Conservation (phyloP, 2,888 invertebrate species). For the Stenurella melanura region DNA sequence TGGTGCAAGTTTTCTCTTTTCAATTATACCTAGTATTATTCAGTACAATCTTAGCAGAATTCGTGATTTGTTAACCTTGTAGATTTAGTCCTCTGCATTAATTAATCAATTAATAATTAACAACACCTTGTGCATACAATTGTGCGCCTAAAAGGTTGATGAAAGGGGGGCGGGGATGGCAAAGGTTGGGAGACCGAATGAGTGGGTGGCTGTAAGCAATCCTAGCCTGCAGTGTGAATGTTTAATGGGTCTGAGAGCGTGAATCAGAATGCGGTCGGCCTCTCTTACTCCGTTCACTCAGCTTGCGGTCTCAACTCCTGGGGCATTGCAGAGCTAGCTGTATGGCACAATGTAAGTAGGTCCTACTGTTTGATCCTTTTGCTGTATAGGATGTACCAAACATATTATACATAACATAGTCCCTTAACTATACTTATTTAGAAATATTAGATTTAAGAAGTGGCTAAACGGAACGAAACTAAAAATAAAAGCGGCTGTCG, state of each 20-base stretch:
- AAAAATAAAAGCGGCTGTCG: no score
- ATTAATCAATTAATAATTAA: conserved; percentile 43
- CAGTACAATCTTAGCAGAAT: not conserved
- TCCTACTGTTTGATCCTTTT: conserved; percentile 23
- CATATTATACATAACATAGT: not conserved
- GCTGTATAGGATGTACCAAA: not conserved
- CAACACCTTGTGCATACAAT: conserved; percentile 21
- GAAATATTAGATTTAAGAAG: no score
- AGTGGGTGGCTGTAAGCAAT: conserved; percentile 65
- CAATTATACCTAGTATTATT: no score
- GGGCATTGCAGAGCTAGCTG: conserved; percentile 55
- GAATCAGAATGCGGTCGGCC: conserved; percentile 69
- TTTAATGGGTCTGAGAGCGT: conserved; percentile 72
- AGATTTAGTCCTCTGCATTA: not conserved
- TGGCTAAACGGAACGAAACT: no score
- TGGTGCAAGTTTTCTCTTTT: no score
- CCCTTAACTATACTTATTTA: no score
- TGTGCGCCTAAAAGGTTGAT: conserved; percentile 11
- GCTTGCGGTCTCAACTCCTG: conserved; percentile 69
- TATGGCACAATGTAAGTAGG: conserved; percentile 29
- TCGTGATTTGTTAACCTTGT: not conserved
- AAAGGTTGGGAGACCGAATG: conserved; percentile 34
- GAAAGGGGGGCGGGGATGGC: conserved; percentile 31
- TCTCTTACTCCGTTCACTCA: conserved; percentile 68
- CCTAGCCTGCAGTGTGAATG: conserved; percentile 72